Evolutionary conservation across 2,888 invertebrate genomes (phyloP).

Genomic region (Octodonta nipae): DNA sequence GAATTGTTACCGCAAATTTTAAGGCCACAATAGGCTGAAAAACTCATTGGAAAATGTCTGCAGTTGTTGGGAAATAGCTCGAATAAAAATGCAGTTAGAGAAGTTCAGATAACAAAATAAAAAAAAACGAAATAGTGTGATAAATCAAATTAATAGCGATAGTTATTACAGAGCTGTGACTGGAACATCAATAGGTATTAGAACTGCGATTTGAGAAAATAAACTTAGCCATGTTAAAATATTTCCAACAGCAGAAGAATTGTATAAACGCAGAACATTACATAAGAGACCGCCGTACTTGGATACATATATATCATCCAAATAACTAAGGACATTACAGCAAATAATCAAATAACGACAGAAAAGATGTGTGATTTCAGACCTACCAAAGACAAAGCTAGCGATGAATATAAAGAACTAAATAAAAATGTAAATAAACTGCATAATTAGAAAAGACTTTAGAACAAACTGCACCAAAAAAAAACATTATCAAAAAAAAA

Average conservation of each 20-base stretch:
- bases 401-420: constrained; percentile 1
- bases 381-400: background rate
- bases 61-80: constrained; percentile 1
- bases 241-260: constrained; percentile 1
- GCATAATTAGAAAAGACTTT: background rate
- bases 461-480: constrained; percentile 1
- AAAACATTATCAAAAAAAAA: background rate
- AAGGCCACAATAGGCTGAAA: constrained; percentile 1
- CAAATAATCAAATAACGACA: background rate
- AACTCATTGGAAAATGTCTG: too few species aligned
- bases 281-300: too few species aligned
- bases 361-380: constrained; percentile 1
- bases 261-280: background rate
- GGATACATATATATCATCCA: too few species aligned
- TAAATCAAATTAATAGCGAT: background rate
- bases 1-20: constrained; percentile 1
- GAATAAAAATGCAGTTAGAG: background rate
- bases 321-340: background rate
- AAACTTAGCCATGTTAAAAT: constrained; percentile 1
- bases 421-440: background rate
- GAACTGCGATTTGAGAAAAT: background rate
- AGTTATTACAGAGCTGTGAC: background rate
- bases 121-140: background rate
- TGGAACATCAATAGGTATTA: background rate
- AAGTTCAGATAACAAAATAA: constrained; percentile 1